phyloP scores from a whole-genome alignment of 64 coral and sea anemone species.

The Pocillopora damicornis region DNA sequence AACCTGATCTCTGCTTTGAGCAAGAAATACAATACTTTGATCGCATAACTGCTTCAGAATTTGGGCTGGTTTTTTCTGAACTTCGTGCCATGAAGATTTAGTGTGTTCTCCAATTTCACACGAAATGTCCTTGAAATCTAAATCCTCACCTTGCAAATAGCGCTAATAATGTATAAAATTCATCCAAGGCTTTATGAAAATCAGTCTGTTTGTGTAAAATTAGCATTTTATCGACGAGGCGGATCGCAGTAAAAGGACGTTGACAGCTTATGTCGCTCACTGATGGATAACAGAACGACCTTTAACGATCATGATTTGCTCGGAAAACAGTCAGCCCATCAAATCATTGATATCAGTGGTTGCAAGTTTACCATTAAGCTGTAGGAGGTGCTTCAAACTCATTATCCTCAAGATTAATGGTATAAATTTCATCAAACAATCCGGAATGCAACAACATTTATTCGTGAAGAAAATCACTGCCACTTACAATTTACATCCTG shows the following conservation, averaged over 20 bases:
- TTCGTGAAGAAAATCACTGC: not conserved
- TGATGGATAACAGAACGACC: constrained; percentile 16
- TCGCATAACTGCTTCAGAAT: not conserved
- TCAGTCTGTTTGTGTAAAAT: constrained; percentile 50
- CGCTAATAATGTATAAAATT: constrained; percentile 5
- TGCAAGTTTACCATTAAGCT: not conserved
- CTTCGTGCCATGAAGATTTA: not conserved
- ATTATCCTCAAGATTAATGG: not conserved
- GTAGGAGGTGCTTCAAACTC: constrained; percentile 26
- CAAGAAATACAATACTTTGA: not conserved
- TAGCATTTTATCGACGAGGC: constrained; percentile 62
- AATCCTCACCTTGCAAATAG: constrained; percentile 7
- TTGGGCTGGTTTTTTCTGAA: not conserved
- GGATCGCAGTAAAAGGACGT: constrained; percentile 45
- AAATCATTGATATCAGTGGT: constrained; percentile 4
- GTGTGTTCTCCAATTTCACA: constrained; percentile 6
- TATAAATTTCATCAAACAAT: not conserved
- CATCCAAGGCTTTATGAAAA: constrained; percentile 10
- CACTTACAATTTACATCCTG: not conserved
- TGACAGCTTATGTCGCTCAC: constrained; percentile 1
- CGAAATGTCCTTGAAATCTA: constrained; percentile 25
- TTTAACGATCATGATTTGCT: not conserved
- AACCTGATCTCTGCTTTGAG: not conserved
- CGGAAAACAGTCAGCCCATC: not conserved
- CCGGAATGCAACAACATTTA: not conserved